Evolutionary conservation across 2,888 invertebrate genomes (phyloP).

Genomic region (Alitta virens): DNA sequence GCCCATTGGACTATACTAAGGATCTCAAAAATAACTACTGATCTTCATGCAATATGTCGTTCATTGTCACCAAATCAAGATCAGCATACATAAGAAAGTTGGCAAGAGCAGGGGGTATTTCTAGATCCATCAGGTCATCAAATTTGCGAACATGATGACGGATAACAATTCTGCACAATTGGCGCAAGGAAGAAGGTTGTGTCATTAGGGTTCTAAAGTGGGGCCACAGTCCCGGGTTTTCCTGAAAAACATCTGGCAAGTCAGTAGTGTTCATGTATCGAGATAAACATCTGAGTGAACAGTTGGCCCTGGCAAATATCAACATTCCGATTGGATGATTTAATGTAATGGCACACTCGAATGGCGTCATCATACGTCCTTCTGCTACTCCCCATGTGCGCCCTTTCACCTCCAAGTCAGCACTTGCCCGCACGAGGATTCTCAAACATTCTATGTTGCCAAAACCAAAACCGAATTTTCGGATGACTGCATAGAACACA

Average conservation of each 20-base stretch:
- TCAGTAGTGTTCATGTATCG: background rate
- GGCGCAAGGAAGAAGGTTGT: background rate
- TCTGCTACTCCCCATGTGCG: background rate
- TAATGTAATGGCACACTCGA: conserved; percentile 1
- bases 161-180: conserved; percentile 3
- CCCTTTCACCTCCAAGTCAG: conserved; percentile 9
- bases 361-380: background rate
- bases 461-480: conserved; percentile 3
- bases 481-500: conserved; percentile 6
- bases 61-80: background rate
- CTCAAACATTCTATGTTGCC: background rate
- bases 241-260: conserved; percentile 2
- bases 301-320: background rate
- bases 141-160: background rate
- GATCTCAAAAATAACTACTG: too few species aligned
- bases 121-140: background rate
- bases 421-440: background rate
- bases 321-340: background rate
- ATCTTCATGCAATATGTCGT: too few species aligned
- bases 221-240: background rate
- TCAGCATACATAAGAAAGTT: background rate
- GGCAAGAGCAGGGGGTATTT: background rate
- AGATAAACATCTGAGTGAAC: background rate
- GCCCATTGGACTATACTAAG: too few species aligned
- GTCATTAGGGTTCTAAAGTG: background rate